A percentile compares a stretch with the other conserved stretches of the same genome.
Evolutionary conservation across 2,888 invertebrate genomes (phyloP).

Genomic region (Conchocele bisecta): DNA sequence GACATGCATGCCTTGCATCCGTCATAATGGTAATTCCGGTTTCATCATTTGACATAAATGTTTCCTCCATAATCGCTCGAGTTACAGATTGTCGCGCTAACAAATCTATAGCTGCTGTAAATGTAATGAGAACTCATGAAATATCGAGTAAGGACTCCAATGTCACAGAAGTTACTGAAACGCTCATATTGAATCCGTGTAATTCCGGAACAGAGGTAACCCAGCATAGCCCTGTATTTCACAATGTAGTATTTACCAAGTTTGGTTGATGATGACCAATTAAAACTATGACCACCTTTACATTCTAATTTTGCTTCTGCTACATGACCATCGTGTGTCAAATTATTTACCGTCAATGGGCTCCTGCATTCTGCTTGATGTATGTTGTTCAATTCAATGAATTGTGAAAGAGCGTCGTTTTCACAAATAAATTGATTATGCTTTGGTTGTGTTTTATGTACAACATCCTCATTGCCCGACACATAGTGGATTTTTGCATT

Average conservation of each 20-base stretch:
- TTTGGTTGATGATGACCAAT: neutral
- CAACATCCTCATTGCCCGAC: too few relatives aligned
- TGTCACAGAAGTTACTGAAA: neutral
- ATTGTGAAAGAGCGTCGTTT: neutral
- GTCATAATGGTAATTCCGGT: constrained; percentile 3
- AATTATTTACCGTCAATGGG: neutral
- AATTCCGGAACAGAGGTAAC: constrained; percentile 1
- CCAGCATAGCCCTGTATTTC: neutral
- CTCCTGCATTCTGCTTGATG: neutral
- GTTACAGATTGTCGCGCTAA: neutral
- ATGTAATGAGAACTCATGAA: neutral
- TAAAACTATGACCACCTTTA: neutral
- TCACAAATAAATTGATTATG: constrained; percentile 3
- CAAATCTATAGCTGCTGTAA: neutral
- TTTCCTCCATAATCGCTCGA: neutral
- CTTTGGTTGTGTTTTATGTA: neutral
- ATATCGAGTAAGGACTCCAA: neutral
- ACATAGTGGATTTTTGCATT: too few relatives aligned
- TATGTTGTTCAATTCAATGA: neutral
- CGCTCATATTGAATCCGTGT: constrained; percentile 3
- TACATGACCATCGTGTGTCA: constrained; percentile 2
- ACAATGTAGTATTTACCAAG: constrained; percentile 1
- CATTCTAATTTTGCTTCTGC: neutral
- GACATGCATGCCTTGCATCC: constrained; percentile 1
- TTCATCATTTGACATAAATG: neutral